Conservation (phyloP, 2,888 invertebrate genomes). For the Acanthococcus lagerstroemiae region DNA sequence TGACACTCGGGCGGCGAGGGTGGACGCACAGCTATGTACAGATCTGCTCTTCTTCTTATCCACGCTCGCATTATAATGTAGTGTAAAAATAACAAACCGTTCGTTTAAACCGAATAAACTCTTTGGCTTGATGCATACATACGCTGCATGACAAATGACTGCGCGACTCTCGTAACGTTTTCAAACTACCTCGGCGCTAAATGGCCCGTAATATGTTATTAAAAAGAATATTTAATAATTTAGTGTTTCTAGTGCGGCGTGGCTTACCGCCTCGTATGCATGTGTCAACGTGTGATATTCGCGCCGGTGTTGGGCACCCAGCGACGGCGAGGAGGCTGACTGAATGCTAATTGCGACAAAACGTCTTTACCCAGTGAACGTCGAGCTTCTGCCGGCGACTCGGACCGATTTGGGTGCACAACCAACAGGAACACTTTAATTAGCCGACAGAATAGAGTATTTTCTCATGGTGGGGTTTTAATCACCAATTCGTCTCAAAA, state of each 20-base stretch:
- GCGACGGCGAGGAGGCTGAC: too few relatives aligned
- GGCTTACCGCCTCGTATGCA: neutral
- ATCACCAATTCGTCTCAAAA: too few relatives aligned
- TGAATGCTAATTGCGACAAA: too few relatives aligned
- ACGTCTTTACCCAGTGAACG: too few relatives aligned
- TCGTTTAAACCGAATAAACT: conserved; percentile 28
- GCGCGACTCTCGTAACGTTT: neutral
- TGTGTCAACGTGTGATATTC: too few relatives aligned
- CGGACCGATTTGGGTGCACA: too few relatives aligned
- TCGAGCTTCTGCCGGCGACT: too few relatives aligned
- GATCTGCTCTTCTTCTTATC: neutral
- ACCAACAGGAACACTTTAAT: too few relatives aligned
- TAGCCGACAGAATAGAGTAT: too few relatives aligned
- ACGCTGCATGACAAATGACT: conserved; percentile 23
- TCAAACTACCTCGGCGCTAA: conserved; percentile 20
- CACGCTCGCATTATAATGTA: conserved; percentile 22
- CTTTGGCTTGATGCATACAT: conserved; percentile 18
- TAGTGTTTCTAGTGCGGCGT: neutral
- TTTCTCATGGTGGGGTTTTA: too few relatives aligned
- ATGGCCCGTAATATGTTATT: conserved; percentile 31
- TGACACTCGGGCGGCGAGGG: neutral
- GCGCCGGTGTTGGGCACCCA: too few relatives aligned
- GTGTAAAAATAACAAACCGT: conserved; percentile 30
- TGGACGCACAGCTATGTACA: neutral
- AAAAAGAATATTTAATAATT: conserved; percentile 30